Base-by-base conservation (phyloP, 1,140 invertebrate genomes). In the Brachionus sp. region DNA sequence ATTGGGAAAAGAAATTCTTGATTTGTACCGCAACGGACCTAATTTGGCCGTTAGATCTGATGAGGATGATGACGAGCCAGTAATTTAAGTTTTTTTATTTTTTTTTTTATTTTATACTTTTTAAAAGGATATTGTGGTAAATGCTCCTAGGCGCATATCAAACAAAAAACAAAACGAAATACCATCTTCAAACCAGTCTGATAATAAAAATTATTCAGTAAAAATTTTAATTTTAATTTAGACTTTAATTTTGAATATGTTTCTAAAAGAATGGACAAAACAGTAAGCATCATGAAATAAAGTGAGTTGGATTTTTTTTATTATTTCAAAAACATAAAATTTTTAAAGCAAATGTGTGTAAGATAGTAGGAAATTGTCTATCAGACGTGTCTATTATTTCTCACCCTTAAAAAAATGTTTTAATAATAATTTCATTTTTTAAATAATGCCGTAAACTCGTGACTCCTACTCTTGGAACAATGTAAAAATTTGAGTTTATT, bases 91-190 rank as follows among this genome's bases (percentile, higher is more conserved):
- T 39, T 7, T 19, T 16, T 23, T 42, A 42, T 70, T n/a, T 9
- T 73, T n/a, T 19, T 73, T 70, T 12, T 33, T 33, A 0, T 5
- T n/a, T 33, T 13, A n/a, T 66, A 23, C 12, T 35, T 33, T 10
- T 33, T 23, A 16, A 73, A 73, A 73, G 68, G 77, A 78, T 53
- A 10, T 78, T 25, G 19, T 78, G 16, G 4, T 78, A 6, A 78
- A 78, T 29, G 77, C 77, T 3, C 77, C 77, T 6, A 78, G 37
- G 12, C 77, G 77, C 16, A 78, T 78, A 35, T 78, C 77, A n/a
- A 78, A 78, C 19, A 78, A 78, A 35, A 78, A 78, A 78, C 77
- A 53, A 53, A 35, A 35, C 10, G 77, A 62, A 25, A 37, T 23
- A 7, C 29, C 46, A 37, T 16, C 19, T 77, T 10, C 5, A 44